Base-by-base conservation (phyloP, 2,888 invertebrate species). In the Taphrorychus bicolor region DNA sequence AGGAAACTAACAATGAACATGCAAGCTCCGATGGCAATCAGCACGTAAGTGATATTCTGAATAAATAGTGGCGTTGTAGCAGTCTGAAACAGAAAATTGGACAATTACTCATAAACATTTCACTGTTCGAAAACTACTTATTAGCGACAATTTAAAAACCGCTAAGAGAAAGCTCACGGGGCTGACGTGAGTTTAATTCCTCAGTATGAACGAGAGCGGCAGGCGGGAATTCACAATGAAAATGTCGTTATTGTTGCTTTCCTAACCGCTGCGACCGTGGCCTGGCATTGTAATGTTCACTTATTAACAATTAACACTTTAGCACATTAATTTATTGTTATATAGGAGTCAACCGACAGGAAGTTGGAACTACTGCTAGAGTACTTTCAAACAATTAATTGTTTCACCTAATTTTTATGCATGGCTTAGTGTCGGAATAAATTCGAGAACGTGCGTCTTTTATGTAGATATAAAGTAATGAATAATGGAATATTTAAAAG, bases 1-100 rank as follows among this genome's bases (percentile, higher is more conserved):
- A 91, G 82, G 81, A 91, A 90, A 76, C 90, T 90, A 76, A 91
- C 85, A 67, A 90, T 78, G 81, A 91, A 90, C 82, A 90, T 88
- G 72, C 90, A 84, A 22, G 87, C 88, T 70, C 91, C 91, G 66
- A 87, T 87, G 53, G 86, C 86, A 74, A 91, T 89, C 73, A 91
- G 81, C 72, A 89, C 85, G 79, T 90, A 91, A 19, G 89, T 87
- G 65, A 88, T 85, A 79, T 89, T 87, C 76, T 88, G 87, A 72
- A 90, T 87, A 67, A 89, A 87, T 67, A 86, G 84, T 5, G 88
- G 85, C 77, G 87, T 85, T 70, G 86, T 86, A 77, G 87, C 87
- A 78, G 85, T 83, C 84, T 87, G 77, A 53, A 84, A 83, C 70
- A 14, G 40, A 40, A 40, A 40, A 40, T 40, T 40, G 11, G n/a